A percentile compares a stretch with the other conserved stretches of the same genome.
Conservation (phyloP, 2,113 vertebrate species). For the Eubucco bourcierii region DNA sequence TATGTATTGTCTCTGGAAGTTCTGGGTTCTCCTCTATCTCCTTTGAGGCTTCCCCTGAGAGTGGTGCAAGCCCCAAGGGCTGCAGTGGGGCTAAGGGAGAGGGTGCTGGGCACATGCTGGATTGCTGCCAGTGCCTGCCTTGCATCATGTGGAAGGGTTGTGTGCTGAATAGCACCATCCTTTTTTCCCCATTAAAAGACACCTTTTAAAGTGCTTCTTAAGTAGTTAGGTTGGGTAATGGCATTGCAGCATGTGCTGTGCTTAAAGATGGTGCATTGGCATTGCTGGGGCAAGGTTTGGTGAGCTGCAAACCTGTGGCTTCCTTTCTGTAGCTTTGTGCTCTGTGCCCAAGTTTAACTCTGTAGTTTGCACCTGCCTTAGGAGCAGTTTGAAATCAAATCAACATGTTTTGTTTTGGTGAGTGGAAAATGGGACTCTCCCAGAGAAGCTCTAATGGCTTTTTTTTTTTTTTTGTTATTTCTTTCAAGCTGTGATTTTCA, state of each 20-base stretch:
- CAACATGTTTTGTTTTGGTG: background rate
- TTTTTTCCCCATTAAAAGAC: background rate
- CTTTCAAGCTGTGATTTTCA: constrained; percentile 13
- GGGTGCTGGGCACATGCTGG: background rate
- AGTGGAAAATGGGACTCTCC: background rate
- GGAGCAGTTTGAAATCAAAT: background rate
- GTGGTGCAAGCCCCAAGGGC: background rate
- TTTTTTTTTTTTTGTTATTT: background rate
- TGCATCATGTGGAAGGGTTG: no score
- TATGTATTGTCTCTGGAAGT: no score
- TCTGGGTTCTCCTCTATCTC: background rate
- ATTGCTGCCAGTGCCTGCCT: background rate
- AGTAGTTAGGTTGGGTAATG: background rate
- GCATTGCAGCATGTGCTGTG: background rate
- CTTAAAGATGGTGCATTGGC: background rate
- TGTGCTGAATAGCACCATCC: background rate
- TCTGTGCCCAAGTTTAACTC: background rate
- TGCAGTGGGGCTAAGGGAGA: background rate
- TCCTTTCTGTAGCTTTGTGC: background rate
- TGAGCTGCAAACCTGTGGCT: background rate
- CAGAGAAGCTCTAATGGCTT: background rate
- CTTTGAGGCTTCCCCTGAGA: background rate
- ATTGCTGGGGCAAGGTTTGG: background rate
- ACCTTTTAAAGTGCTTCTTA: background rate
- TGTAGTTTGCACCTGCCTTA: background rate